Percentiles rank a stretch among this genome's conserved stretches.
Conservation (phyloP, 2,888 invertebrate species). For the Ischnura elegans region DNA sequence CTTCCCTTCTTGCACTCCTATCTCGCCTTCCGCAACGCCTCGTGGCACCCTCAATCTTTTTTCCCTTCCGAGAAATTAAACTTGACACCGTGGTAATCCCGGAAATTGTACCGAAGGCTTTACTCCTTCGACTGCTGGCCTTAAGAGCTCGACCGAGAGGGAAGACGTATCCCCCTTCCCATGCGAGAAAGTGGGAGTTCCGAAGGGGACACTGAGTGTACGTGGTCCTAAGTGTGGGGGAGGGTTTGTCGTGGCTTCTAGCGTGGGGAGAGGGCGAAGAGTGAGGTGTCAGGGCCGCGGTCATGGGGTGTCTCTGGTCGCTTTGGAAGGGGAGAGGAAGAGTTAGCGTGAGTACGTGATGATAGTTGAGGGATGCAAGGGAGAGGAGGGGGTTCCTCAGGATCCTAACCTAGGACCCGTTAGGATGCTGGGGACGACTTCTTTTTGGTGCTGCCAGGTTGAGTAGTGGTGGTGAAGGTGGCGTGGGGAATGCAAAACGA, state of each 20-base stretch:
- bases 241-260: not conserved
- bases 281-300: conserved; percentile 16
- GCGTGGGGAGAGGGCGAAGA: conserved; percentile 11
- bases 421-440: not conserved
- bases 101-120: conserved; percentile 68
- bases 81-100: conserved; percentile 70
- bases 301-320: not conserved
- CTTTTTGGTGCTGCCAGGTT: not conserved
- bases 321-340: not conserved
- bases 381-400: not conserved
- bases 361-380: not conserved
- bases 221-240: not conserved
- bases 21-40: not conserved
- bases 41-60: conserved; percentile 16
- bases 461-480: not conserved
- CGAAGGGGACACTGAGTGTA: not conserved
- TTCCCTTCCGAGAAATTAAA: conserved; percentile 70
- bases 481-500: conserved; percentile 35
- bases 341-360: not conserved
- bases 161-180: not conserved
- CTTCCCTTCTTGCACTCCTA: not conserved
- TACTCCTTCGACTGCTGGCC: conserved; percentile 35
- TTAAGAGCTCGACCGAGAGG: not conserved
- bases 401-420: not conserved
- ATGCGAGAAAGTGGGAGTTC: not conserved